Base-by-base conservation (phyloP, 1,140 invertebrate species). In the Drosophila aff. region DNA sequence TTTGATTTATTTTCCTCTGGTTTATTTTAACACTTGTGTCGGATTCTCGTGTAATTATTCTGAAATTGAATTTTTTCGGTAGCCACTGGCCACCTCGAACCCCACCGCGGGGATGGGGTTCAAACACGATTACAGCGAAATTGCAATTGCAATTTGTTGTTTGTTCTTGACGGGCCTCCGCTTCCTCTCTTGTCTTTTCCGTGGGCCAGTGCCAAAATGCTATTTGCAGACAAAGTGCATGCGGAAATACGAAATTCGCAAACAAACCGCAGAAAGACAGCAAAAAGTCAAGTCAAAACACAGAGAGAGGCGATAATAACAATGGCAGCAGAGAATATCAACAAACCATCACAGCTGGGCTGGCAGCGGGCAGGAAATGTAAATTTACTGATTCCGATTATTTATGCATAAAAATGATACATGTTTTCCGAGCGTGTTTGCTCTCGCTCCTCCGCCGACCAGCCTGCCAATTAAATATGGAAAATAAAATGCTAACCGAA, bases 11-110 rank as follows among this genome's bases (percentile, higher is more conserved):
- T 81, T 77, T 65, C 40, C 26, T 44, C 43, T 31, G 53, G 63
- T 41, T 83, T 79, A 62, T 64, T 77, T 74, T 74, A 69, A 60
- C 13, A 38, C 46, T 81, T 71, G 69, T 68, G 67, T 71, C 64
- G 67, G 40, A 68, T 71, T 71, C 49, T 50, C 67, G 23, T 89
- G 77, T 89, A 90, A 90, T 89, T 89, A 90, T 90, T 90, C 82
- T 84, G 79, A 90, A 90, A 85, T 90, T 79, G 69, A 82, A 91
- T 76, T 91, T 85, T 75, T 75, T 77, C 68, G 69, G 76, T 73
- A 64, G 63, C 72, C 72, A 78, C 67, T 68, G 73, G 55, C 72
- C 72, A 78, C 67, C 79, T 68, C 63, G 47, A 44, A 55, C 46
- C 47, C 49, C 47, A 33, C 18, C 47, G 9, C 6, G 36, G 53